Base-by-base conservation (phyloP, 2,113 vertebrate genomes). In the Indri indri region DNA sequence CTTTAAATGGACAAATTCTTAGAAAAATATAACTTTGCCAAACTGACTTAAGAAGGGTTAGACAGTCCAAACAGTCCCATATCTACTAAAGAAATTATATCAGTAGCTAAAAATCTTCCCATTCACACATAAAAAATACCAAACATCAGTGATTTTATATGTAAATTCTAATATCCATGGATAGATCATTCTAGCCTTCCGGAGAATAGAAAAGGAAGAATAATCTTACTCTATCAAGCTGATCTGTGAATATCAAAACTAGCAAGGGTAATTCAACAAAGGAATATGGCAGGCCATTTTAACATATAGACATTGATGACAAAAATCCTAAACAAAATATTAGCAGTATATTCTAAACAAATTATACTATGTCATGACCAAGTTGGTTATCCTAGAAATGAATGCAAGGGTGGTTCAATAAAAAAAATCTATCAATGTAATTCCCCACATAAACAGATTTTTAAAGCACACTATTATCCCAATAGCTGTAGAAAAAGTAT, bases 301-400 rank as follows among this genome's bases (percentile, higher is more conserved):
- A 84, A 82, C 66, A 89, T 77, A 65, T 17, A 96, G 30, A 86
- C 40, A 95, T 16, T 65, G 61, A 88, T 85, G 34, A 84, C 71
- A 92, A 65, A 97, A 90, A 74, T 52, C 40, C 37, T 89, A 94
- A 79, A 54, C 40, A 86, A 96, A 97, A 88, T n/a, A 76, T 81
- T 85, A 57, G 23, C 68, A 93, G 22, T 86, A 66, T 81, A 77
- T 85, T 89, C 94, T 87, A 92, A 91, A 95, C 17, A 80, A 74
- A 93, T 74, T 71, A 66, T 85, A 71, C 7, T 59, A 59, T 52
- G 27, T 63, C n/a, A 57, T 63, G 17, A 70, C 66, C 66, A 95
- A 92, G 34, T 32, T 20, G 17, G 47, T 94, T 74, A 84, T 42
- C 34, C 54, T 65, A 81, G 22, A 47, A 96, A 94, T 68, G 34